Evolutionary conservation across 2,797 vertebrate species (phyloP).

Genomic region (Spheniscus humboldti): DNA sequence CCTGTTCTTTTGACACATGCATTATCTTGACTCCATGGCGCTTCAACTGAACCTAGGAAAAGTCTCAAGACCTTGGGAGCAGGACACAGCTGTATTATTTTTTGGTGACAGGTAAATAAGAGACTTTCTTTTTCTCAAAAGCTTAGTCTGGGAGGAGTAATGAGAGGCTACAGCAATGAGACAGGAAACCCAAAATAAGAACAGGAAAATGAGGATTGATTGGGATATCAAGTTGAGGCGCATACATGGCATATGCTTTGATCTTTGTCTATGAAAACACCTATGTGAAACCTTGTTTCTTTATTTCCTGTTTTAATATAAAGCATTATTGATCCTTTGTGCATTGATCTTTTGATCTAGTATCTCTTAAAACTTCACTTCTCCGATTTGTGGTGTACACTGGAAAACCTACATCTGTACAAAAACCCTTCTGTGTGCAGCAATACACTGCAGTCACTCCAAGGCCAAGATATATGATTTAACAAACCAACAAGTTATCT

Average conservation of each 20-base stretch:
- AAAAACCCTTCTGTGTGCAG: not conserved
- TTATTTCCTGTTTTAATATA: not conserved
- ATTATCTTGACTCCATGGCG: not conserved
- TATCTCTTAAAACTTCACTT: not conserved
- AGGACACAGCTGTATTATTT: not conserved
- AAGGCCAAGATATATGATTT: constrained; percentile 51
- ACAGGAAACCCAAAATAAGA: not conserved
- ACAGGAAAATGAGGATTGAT: not conserved
- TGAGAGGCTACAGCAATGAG: not conserved
- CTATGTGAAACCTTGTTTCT: not conserved
- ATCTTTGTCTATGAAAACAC: not conserved
- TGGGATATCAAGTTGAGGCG: not conserved
- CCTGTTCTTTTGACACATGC: not conserved
- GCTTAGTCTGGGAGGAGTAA: not conserved
- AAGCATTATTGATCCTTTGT: not conserved
- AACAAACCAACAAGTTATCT: constrained; percentile 64
- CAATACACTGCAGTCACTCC: not conserved
- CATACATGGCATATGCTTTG: not conserved
- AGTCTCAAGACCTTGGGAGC: not conserved
- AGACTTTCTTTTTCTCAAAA: not conserved
- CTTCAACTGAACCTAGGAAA: not conserved
- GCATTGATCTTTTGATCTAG: not conserved
- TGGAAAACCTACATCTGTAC: not conserved
- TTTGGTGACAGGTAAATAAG: not conserved
- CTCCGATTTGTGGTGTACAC: not conserved